Evolutionary conservation across 1,140 invertebrate genomes (phyloP).

Genomic region (Marisa cornuarietis): DNA sequence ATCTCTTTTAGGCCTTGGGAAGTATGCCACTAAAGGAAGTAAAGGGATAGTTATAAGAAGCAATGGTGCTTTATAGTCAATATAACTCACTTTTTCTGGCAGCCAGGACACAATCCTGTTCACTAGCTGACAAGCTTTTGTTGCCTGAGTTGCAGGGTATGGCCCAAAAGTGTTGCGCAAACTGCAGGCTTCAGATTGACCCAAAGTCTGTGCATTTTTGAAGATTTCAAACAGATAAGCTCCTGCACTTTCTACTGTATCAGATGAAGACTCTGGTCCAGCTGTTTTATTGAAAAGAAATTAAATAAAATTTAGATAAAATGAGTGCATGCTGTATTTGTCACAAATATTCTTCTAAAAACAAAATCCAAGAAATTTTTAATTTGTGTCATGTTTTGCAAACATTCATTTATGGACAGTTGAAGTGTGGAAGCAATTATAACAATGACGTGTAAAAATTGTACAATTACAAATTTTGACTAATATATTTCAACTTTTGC

Average conservation of each 20-base stretch:
- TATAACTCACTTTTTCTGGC: conserved; percentile 40
- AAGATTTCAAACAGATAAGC: conserved; percentile 74
- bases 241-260: conserved; percentile 73
- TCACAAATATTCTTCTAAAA: conserved; percentile 1
- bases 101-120: conserved; percentile 55
- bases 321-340: background rate
- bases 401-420: too few species aligned
- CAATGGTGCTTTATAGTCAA: conserved; percentile 18
- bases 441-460: too few species aligned
- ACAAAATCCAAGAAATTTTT: background rate
- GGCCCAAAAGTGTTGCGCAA: conserved; percentile 61
- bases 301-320: background rate
- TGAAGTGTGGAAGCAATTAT: too few species aligned
- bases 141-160: conserved; percentile 57
- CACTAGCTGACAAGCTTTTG: conserved; percentile 56
- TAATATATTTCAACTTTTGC: too few species aligned
- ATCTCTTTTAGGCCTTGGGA: too few species aligned
- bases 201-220: conserved; percentile 71
- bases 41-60: background rate
- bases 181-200: conserved; percentile 60
- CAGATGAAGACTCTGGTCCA: conserved; percentile 68
- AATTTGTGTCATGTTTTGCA: background rate
- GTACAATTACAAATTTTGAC: too few species aligned
- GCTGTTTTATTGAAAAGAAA: conserved; percentile 44
- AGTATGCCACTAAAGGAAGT: background rate